Evolutionary conservation across 2,888 invertebrate genomes (phyloP).

Genomic region (Orgyia antiqua): DNA sequence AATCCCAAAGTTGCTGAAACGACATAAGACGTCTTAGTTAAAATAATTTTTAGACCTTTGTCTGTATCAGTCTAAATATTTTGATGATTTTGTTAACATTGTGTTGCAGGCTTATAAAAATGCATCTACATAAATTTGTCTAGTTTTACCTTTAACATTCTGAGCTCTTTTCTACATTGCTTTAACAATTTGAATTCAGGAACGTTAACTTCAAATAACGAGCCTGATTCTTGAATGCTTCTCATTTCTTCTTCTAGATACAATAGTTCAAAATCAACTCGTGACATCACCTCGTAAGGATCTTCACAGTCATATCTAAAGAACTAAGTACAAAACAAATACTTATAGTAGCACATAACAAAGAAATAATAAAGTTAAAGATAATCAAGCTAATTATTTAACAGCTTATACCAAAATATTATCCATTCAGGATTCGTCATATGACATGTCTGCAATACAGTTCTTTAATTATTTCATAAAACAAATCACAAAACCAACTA

Average conservation of each 20-base stretch:
- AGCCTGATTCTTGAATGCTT: constrained; percentile 91
- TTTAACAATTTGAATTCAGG: constrained; percentile 96
- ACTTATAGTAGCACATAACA: too few relatives aligned
- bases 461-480: too few relatives aligned
- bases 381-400: too few relatives aligned
- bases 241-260: constrained; percentile 91
- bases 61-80: too few relatives aligned
- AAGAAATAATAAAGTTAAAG: too few relatives aligned
- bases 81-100: too few relatives aligned
- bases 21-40: background rate
- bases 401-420: too few relatives aligned
- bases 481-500: too few relatives aligned
- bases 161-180: constrained; percentile 93
- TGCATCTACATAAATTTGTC: too few relatives aligned
- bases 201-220: constrained; percentile 95
- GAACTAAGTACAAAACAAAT: constrained; percentile 65
- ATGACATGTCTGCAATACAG: too few relatives aligned
- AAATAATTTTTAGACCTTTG: too few relatives aligned
- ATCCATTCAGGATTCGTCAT: too few relatives aligned
- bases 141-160: constrained; percentile 85
- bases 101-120: background rate
- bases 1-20: constrained; percentile 95
- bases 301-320: constrained; percentile 85
- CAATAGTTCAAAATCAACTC: constrained; percentile 87
- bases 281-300: constrained; percentile 87